These are phyloP conservation scores for Sebastes flavidus DNA, from an alignment of 2,797 vertebrate species.

Conservation along the genomic window DNA sequence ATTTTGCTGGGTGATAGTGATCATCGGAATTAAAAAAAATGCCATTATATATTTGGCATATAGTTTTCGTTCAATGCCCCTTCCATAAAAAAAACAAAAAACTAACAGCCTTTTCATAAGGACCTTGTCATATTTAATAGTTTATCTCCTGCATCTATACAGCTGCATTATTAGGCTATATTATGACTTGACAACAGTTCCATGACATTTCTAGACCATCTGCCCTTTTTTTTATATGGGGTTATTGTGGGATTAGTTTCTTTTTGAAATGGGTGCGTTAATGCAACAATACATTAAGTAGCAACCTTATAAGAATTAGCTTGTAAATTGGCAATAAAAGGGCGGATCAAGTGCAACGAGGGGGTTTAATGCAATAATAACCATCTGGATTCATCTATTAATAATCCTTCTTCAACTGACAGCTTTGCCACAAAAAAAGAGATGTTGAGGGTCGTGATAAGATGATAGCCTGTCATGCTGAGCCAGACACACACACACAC, in stretches of 20 bases:
- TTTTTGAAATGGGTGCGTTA: neutral
- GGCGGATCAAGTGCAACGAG: conserved; percentile 1
- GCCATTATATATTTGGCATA: neutral
- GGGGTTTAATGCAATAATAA: neutral
- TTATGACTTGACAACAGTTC: neutral
- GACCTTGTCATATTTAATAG: neutral
- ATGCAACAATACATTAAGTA: neutral
- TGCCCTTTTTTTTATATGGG: neutral
- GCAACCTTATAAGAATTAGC: neutral
- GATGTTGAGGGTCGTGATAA: conserved; percentile 43
- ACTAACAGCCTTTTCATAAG: neutral
- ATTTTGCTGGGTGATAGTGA: neutral
- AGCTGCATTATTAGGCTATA: neutral
- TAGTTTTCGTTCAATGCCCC: no score
- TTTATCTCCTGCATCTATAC: neutral
- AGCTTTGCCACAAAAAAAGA: conserved; percentile 14
- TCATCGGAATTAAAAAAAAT: neutral
- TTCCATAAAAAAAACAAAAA: neutral
- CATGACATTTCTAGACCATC: neutral
- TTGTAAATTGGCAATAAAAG: neutral
- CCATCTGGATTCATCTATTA: neutral
- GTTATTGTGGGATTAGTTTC: neutral
- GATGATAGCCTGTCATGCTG: conserved; percentile 45
- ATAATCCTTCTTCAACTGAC: conserved; percentile 12
- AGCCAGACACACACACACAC: neutral